Evolutionary conservation across 2,113 vertebrate genomes (phyloP).

Genomic region (Xiphophorus hellerii): DNA sequence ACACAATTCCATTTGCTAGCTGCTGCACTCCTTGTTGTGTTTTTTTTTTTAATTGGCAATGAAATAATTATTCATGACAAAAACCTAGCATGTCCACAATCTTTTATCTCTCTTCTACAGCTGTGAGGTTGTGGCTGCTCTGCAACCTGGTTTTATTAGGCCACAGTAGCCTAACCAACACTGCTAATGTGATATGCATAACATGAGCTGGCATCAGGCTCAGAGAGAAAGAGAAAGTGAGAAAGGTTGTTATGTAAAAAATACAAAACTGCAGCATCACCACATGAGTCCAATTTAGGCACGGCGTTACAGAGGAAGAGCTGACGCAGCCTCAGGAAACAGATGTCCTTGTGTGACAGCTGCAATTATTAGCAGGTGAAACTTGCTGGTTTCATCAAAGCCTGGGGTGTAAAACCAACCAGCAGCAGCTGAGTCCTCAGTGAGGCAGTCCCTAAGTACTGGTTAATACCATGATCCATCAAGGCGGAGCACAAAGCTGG

Average conservation of each 20-base stretch:
- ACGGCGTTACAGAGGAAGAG: constrained; percentile 50
- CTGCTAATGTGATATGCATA: neutral
- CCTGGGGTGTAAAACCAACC: neutral
- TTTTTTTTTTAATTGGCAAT: too few species aligned
- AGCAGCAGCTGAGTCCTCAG: constrained; percentile 46
- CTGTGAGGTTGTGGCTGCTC: too few species aligned
- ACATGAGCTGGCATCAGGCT: constrained; percentile 41
- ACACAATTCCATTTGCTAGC: too few species aligned
- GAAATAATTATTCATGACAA: too few species aligned
- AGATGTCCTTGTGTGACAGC: constrained; percentile 56
- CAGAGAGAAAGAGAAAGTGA: neutral
- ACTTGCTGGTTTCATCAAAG: constrained; percentile 45
- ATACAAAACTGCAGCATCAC: constrained; percentile 65
- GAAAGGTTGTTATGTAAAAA: neutral
- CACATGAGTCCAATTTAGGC: constrained; percentile 53
- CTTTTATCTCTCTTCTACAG: too few species aligned
- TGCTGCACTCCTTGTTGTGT: too few species aligned
- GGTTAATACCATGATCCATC: neutral
- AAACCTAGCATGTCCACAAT: too few species aligned
- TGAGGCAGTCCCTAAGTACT: constrained; percentile 64
- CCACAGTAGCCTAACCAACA: too few species aligned
- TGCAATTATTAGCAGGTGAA: constrained; percentile 60
- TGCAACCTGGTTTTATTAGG: too few species aligned
- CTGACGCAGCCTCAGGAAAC: constrained; percentile 65
- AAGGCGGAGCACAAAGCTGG: neutral